Conservation (phyloP, 2,113 vertebrate genomes). For the Cranoglanis bouderius region DNA sequence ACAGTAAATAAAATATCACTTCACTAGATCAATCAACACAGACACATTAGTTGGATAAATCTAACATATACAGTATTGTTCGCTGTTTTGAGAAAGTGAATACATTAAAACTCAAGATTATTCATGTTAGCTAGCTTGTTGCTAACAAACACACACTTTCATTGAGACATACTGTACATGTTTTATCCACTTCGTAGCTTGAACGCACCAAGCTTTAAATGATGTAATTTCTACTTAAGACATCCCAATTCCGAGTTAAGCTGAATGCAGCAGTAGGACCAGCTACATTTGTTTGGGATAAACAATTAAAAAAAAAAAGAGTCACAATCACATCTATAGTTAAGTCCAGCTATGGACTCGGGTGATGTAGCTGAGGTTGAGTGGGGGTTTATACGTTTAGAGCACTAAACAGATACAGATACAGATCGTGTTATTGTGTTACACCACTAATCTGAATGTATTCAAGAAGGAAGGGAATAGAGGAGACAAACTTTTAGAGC, state of each 20-base stretch:
- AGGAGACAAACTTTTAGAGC: constrained; percentile 15
- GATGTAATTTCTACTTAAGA: not conserved
- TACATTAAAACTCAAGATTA: too few relatives aligned
- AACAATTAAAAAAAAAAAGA: too few relatives aligned
- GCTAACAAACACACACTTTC: too few relatives aligned
- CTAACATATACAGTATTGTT: not conserved
- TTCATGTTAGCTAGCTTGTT: too few relatives aligned
- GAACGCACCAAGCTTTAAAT: too few relatives aligned
- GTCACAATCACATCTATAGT: not conserved
- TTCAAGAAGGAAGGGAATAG: not conserved
- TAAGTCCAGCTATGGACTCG: not conserved
- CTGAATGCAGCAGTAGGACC: not conserved
- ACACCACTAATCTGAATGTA: not conserved
- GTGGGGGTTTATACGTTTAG: not conserved
- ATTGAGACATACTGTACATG: too few relatives aligned
- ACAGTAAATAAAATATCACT: not conserved
- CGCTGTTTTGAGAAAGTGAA: too few relatives aligned
- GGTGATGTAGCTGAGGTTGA: not conserved
- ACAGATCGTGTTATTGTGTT: not conserved
- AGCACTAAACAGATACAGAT: not conserved
- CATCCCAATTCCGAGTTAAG: not conserved
- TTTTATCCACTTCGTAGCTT: too few relatives aligned
- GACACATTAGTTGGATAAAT: not conserved
- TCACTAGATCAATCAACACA: too few relatives aligned
- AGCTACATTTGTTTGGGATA: not conserved